These are phyloP conservation scores for Heterotis niloticus DNA, from an alignment of 2,113 vertebrate species.

Conservation along the genomic window DNA sequence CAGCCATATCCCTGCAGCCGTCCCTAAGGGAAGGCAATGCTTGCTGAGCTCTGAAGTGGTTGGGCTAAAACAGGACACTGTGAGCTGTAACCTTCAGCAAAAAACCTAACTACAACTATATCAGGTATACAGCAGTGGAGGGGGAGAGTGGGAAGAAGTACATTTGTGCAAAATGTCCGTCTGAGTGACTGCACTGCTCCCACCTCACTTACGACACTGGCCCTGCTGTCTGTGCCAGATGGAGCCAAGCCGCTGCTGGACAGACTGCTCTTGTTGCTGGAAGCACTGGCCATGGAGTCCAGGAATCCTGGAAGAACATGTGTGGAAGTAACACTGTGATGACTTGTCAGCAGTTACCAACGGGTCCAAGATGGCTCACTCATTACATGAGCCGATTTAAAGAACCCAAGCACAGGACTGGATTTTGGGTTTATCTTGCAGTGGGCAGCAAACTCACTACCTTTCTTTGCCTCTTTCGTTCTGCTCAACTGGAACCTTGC, in stretches of 20 bases:
- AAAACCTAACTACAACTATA: not conserved
- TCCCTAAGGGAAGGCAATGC: too few relatives aligned
- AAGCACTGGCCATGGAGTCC: not conserved
- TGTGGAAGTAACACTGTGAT: constrained; percentile 1
- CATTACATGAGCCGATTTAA: not conserved
- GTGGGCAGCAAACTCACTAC: not conserved
- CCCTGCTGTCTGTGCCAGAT: not conserved
- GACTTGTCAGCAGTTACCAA: not conserved
- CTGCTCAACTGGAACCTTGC: constrained; percentile 40
- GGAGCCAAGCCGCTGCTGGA: not conserved
- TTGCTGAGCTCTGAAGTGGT: not conserved
- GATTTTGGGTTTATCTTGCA: not conserved
- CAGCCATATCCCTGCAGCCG: not conserved
- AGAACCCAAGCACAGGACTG: not conserved
- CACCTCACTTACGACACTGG: constrained; percentile 11
- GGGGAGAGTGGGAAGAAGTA: too few relatives aligned
- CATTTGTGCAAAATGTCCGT: not conserved
- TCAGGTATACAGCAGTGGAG: not conserved
- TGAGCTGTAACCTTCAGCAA: not conserved
- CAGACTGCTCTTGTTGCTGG: not conserved
- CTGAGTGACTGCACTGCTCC: too few relatives aligned
- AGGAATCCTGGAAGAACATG: not conserved
- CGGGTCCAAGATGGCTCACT: too few relatives aligned
- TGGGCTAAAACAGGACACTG: not conserved
- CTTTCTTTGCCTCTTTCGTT: constrained; percentile 43